Evolutionary conservation across 1,140 invertebrate species (phyloP).

Genomic region (Macrostomum lignano): DNA sequence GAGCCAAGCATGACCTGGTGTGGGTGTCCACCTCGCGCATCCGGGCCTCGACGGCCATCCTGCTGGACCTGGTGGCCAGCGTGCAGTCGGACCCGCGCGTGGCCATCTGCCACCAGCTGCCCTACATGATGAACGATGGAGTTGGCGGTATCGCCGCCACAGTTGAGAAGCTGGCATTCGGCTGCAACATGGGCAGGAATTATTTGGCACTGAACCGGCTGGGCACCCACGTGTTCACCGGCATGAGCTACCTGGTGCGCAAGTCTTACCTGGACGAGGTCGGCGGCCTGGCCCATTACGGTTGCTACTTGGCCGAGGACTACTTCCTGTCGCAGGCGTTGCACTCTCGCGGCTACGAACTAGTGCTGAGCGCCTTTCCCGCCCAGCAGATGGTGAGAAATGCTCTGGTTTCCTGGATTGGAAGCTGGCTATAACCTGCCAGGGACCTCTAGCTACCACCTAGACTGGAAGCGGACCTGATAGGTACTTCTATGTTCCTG

Average conservation of each 20-base stretch:
- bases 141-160: background rate
- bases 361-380: conserved; percentile 41
- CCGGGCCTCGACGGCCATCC: too few species aligned
- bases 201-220: conserved; percentile 30
- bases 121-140: conserved; percentile 69
- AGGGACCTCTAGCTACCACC: too few species aligned
- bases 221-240: conserved; percentile 78
- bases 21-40: conserved; percentile 87
- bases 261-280: conserved; percentile 58
- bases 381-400: conserved; percentile 70
- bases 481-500: too few species aligned
- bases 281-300: conserved; percentile 65
- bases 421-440: too few species aligned
- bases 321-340: conserved; percentile 84
- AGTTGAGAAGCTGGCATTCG: conserved; percentile 38
- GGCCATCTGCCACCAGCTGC: conserved; percentile 88
- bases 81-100: conserved; percentile 26
- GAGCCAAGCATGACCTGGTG: conserved; percentile 59
- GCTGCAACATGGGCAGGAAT: conserved; percentile 52
- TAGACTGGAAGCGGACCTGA: too few species aligned
- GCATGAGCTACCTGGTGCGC: conserved; percentile 79
- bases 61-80: background rate
- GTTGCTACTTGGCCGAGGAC: conserved; percentile 82
- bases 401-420: too few species aligned
- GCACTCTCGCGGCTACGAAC: conserved; percentile 29